These are phyloP conservation scores for Phylloscopus collybita DNA, from an alignment of 2,797 vertebrate genomes.

Conservation along the genomic window DNA sequence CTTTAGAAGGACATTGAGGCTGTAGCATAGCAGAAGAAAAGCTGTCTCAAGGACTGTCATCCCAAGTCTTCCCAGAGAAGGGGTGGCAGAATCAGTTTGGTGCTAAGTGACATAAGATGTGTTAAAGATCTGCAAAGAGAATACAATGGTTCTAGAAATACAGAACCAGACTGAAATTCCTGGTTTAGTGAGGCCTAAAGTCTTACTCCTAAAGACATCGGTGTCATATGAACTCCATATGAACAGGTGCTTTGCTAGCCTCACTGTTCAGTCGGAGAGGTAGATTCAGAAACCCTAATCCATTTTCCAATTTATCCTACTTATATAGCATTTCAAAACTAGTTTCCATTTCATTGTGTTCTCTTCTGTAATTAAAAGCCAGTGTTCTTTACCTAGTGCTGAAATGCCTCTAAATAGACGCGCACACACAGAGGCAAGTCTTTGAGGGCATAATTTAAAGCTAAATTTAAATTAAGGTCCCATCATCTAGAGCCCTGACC, in stretches of 20 bases:
- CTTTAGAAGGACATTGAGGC: not conserved
- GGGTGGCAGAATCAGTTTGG: not conserved
- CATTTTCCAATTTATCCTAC: not conserved
- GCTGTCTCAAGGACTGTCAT: not conserved
- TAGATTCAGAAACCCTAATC: not conserved
- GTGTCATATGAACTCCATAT: not conserved
- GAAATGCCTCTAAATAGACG: not conserved
- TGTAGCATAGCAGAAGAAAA: not conserved
- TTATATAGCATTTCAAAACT: not conserved
- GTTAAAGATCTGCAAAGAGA: not conserved
- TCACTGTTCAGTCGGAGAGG: not conserved
- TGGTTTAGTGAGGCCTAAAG: not conserved
- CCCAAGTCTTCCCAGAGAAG: not conserved
- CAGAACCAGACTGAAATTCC: not conserved
- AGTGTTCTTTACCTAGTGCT: not conserved
- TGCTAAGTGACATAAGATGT: not conserved
- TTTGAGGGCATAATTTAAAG: not conserved
- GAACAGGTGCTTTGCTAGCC: not conserved
- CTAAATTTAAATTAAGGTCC: not conserved
- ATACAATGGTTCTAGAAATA: not conserved
- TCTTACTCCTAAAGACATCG: not conserved
- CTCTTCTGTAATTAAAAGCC: not conserved
- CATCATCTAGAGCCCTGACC: not conserved
- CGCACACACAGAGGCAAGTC: not conserved
- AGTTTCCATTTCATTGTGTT: not conserved